phyloP scores from a whole-genome alignment of 1,140 invertebrate genomes.

The Solenopsis fugax region DNA sequence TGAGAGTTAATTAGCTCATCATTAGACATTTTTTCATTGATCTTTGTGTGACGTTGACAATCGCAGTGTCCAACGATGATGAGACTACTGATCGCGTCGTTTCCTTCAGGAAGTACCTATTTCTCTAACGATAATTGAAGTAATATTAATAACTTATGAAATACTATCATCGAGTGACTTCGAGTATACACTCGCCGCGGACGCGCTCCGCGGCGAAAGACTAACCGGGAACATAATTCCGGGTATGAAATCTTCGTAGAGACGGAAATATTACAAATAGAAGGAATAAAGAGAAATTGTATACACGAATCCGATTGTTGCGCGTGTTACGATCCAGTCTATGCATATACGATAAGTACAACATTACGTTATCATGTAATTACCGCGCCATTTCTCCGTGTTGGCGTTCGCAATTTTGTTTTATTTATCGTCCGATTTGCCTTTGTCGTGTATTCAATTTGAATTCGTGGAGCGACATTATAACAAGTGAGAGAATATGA shows the following conservation, averaged over 20 bases:
- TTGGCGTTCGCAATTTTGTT: constrained; percentile 68
- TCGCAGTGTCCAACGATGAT: constrained; percentile 62
- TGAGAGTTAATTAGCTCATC: background rate
- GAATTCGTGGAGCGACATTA: constrained; percentile 60
- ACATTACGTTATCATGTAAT: constrained; percentile 42
- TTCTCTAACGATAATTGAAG: constrained; percentile 70
- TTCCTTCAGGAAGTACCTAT: constrained; percentile 78
- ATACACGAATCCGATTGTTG: constrained; percentile 33
- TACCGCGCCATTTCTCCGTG: constrained; percentile 30
- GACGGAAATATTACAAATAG: constrained; percentile 13
- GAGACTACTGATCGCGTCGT: constrained; percentile 63
- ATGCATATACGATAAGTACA: constrained; percentile 60
- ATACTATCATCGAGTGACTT: constrained; percentile 70
- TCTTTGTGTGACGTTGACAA: constrained; percentile 42
- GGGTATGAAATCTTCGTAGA: constrained; percentile 24
- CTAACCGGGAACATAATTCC: constrained; percentile 36
- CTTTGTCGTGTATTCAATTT: constrained; percentile 59
- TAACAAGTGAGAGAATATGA: constrained; percentile 72
- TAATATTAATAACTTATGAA: constrained; percentile 75
- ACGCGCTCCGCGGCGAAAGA: constrained; percentile 49
- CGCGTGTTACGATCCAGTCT: constrained; percentile 35
- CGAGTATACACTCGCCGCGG: constrained; percentile 57
- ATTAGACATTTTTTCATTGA: constrained; percentile 14
- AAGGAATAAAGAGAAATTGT: constrained; percentile 25
- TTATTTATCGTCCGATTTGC: constrained; percentile 71